Percentiles rank a stretch among this genome's conserved stretches.
Conservation (phyloP, 1,140 invertebrate species). For the Diorhabda carinulata region DNA sequence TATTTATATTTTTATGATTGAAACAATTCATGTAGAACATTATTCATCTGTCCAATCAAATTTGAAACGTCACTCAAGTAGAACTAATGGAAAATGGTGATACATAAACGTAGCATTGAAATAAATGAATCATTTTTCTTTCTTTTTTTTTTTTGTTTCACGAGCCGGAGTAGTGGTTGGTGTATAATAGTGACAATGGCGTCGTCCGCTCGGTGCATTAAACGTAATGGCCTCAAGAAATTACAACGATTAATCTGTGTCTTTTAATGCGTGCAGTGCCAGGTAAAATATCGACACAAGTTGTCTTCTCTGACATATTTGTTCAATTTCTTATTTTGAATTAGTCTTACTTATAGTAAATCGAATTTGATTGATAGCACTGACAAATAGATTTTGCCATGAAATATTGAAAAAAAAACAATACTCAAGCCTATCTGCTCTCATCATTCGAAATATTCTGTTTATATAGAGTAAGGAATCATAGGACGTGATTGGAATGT, state of each 20-base stretch:
- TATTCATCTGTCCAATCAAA: not conserved
- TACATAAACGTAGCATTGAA: not conserved
- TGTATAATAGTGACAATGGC: not conserved
- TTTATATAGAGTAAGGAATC: too few relatives aligned
- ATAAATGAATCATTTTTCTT: slow-evolving; percentile 3
- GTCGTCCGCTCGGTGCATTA: not conserved
- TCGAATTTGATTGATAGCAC: too few relatives aligned
- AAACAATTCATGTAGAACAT: not conserved
- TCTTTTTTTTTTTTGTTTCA: not conserved
- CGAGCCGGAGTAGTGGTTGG: not conserved
- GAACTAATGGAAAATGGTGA: not conserved
- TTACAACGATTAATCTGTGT: not conserved
- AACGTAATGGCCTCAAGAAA: not conserved
- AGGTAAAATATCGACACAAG: not conserved
- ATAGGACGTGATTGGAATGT: too few relatives aligned
- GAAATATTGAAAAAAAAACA: too few relatives aligned
- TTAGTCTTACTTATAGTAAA: too few relatives aligned
- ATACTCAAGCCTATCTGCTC: too few relatives aligned
- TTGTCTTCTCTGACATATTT: not conserved
- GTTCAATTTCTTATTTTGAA: not conserved
- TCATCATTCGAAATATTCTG: too few relatives aligned
- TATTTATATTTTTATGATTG: too few relatives aligned
- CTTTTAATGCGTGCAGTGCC: not conserved
- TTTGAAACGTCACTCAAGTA: not conserved
- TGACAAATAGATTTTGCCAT: too few relatives aligned